Evolutionary conservation across 2,888 invertebrate genomes (phyloP).

Genomic region (Ptychoptera albimana): DNA sequence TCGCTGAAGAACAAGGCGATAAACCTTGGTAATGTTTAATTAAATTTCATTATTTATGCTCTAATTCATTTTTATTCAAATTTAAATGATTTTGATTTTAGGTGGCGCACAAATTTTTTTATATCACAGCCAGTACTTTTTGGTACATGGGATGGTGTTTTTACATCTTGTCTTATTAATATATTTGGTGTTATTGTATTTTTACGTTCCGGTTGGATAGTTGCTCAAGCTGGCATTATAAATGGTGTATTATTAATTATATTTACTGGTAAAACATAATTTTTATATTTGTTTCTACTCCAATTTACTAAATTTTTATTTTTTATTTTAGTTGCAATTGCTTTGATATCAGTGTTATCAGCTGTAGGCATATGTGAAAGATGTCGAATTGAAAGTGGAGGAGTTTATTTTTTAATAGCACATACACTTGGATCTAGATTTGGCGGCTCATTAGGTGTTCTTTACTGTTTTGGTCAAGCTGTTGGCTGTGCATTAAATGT

Average conservation of each 20-base stretch:
- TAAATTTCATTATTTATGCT: neutral
- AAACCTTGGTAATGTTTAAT: slow-evolving; percentile 26
- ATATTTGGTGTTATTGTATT: slow-evolving; percentile 97
- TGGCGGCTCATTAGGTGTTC: slow-evolving; percentile 80
- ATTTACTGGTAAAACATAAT: slow-evolving; percentile 47
- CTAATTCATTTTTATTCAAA: neutral
- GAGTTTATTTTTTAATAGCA: slow-evolving; percentile 87
- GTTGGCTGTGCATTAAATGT: slow-evolving; percentile 94
- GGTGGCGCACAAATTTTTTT: slow-evolving; percentile 96
- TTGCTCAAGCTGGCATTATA: slow-evolving; percentile 74
- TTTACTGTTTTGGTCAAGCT: slow-evolving; percentile 94
- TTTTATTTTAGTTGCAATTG: slow-evolving; percentile 59
- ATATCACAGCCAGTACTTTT: slow-evolving; percentile 90
- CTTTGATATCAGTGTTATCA: slow-evolving; percentile 81
- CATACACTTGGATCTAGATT: slow-evolving; percentile 88
- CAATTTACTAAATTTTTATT: neutral
- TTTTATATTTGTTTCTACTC: neutral
- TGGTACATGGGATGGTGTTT: slow-evolving; percentile 93
- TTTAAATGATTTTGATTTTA: slow-evolving; percentile 25
- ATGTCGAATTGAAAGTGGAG: slow-evolving; percentile 91
- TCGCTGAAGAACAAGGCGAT: slow-evolving; percentile 74
- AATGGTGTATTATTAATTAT: slow-evolving; percentile 67
- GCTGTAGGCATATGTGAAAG: slow-evolving; percentile 94
- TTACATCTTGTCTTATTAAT: slow-evolving; percentile 92
- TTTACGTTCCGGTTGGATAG: slow-evolving; percentile 93